Evolutionary conservation across 2,113 vertebrate genomes (phyloP).

Genomic region (Vidua macroura): DNA sequence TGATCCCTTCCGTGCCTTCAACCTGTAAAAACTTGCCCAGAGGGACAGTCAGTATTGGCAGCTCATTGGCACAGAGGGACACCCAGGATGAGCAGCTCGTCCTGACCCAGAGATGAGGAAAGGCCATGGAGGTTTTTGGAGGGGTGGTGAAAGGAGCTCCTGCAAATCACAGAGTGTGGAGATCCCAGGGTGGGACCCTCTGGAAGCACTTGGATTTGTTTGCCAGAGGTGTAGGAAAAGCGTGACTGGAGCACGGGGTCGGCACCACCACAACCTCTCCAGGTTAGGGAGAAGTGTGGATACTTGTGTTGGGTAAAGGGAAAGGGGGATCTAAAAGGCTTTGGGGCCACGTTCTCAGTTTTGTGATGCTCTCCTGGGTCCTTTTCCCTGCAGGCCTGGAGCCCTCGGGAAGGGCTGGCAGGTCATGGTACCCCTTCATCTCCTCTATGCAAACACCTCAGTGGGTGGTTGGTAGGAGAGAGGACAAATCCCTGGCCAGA

Average conservation of each 20-base stretch:
- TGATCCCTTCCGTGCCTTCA: neutral
- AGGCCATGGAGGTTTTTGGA: neutral
- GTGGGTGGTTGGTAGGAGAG: fast-evolving
- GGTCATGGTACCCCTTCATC: fast-evolving
- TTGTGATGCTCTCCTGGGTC: neutral
- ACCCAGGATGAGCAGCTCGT: neutral
- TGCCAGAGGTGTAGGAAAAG: neutral
- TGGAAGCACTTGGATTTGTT: neutral
- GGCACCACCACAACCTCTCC: fast-evolving
- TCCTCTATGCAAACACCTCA: neutral
- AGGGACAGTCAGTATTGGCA: neutral
- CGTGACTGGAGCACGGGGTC: fast-evolving
- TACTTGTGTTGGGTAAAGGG: neutral
- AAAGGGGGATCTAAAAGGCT: neutral
- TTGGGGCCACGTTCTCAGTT: fast-evolving
- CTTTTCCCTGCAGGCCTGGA: neutral
- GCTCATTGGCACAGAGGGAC: neutral
- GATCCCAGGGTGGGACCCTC: neutral
- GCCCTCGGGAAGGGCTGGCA: too few relatives aligned
- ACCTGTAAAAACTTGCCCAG: neutral
- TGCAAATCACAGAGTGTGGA: fast-evolving
- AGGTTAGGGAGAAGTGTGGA: neutral
- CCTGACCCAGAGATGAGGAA: neutral
- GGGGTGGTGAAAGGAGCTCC: neutral
- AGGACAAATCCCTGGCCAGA: neutral